Conservation (phyloP, 2,797 vertebrate species). For the Spinus olivaceus region DNA sequence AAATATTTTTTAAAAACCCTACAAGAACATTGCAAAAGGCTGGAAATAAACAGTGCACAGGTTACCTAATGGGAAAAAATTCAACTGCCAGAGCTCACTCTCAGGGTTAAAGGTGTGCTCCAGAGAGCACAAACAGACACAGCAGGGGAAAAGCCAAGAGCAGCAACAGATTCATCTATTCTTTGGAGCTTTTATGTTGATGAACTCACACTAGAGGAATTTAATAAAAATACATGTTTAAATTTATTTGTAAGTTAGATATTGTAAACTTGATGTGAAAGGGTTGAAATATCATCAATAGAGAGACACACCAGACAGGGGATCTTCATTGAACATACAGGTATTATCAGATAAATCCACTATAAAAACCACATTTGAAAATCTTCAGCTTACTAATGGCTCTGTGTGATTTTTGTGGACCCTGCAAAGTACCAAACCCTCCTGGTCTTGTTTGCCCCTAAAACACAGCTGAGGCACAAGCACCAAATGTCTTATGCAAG, state of each 20-base stretch:
- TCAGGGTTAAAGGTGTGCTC: not conserved
- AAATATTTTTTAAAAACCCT: not conserved
- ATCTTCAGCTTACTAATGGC: not conserved
- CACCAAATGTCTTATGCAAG: not conserved
- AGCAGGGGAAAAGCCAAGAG: not conserved
- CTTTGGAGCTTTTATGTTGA: not conserved
- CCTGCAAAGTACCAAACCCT: not conserved
- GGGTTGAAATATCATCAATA: not conserved
- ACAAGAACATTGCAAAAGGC: not conserved
- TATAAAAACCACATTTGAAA: not conserved
- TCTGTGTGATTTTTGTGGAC: not conserved
- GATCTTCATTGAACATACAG: not conserved
- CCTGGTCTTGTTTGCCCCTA: not conserved
- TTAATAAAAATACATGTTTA: not conserved
- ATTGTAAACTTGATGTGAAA: not conserved
- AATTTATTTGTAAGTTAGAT: not conserved
- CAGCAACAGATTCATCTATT: not conserved
- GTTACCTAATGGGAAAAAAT: not conserved
- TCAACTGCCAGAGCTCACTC: not conserved
- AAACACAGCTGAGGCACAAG: not conserved
- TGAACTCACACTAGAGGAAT: not conserved
- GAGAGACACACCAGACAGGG: rapidly evolving
- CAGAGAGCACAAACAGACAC: not conserved
- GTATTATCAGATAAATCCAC: not conserved
- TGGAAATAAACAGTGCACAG: not conserved